These are phyloP conservation scores for Drosophila setifemur DNA, from an alignment of 1,140 invertebrate genomes.

Conservation along the genomic window DNA sequence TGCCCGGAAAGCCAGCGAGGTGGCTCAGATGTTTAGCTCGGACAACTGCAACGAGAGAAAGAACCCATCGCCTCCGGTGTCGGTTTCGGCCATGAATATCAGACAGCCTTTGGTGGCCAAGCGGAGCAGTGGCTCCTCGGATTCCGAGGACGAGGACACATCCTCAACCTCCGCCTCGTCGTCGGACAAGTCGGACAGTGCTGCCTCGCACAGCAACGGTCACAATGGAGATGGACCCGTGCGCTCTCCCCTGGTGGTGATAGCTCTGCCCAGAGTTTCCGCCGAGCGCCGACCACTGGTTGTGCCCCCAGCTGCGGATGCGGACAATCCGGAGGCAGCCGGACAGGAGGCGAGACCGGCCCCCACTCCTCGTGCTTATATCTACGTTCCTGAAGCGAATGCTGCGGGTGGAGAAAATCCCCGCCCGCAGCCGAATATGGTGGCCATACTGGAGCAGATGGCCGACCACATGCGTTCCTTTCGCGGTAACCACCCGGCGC, in stretches of 20 bases:
- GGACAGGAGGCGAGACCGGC: background rate
- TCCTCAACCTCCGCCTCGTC: conserved; percentile 63
- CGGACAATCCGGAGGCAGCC: background rate
- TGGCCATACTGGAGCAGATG: conserved; percentile 48
- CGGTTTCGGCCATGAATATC: background rate
- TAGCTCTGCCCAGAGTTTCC: conserved; percentile 34
- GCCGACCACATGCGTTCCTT: conserved; percentile 29
- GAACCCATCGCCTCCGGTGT: background rate
- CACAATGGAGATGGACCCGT: conserved; percentile 19
- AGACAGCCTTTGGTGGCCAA: background rate
- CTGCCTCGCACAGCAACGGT: conserved; percentile 20
- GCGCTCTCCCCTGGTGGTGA: conserved; percentile 50
- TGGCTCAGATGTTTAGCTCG: conserved; percentile 31
- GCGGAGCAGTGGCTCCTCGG: conserved; percentile 11
- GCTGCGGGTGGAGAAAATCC: conserved; percentile 16
- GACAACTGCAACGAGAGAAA: conserved; percentile 55
- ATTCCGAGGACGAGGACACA: conserved; percentile 65
- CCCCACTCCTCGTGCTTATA: conserved; percentile 37
- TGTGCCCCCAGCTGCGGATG: conserved; percentile 30
- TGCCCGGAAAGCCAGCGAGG: conserved; percentile 6
- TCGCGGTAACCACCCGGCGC: conserved; percentile 58
- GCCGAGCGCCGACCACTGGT: conserved; percentile 6
- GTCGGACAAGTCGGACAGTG: conserved; percentile 54
- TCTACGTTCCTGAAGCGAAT: conserved; percentile 45
- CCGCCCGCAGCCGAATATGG: conserved; percentile 24